Evolutionary conservation across 2,888 invertebrate species (phyloP).

Genomic region (Trichopoda pennipes): DNA sequence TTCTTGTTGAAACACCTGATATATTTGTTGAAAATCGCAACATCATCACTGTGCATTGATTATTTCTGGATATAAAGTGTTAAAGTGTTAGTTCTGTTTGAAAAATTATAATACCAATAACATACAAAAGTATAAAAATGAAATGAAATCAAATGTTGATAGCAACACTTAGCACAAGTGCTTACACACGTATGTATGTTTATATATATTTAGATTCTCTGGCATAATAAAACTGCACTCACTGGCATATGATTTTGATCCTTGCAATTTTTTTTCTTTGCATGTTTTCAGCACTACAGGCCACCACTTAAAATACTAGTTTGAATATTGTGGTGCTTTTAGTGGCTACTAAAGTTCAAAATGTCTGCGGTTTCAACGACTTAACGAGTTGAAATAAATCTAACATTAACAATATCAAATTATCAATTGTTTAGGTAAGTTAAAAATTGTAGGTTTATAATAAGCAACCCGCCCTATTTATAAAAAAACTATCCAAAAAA

Average conservation of each 20-base stretch:
- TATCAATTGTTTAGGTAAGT: no score
- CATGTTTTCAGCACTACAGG: neutral
- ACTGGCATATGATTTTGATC: neutral
- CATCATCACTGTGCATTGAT: neutral
- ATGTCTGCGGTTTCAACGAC: conserved; percentile 42
- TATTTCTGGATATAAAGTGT: neutral
- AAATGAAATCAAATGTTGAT: neutral
- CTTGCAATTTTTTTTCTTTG: neutral
- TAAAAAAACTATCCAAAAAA: no score
- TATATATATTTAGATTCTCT: neutral
- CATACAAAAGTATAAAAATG: neutral
- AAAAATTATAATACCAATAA: neutral
- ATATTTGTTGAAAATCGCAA: neutral
- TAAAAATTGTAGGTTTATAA: no score
- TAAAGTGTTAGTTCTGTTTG: no score
- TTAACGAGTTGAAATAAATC: conserved; percentile 25
- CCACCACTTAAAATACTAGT: neutral
- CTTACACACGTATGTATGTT: neutral
- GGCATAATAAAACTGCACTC: neutral
- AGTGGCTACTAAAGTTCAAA: conserved; percentile 56
- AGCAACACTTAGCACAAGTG: neutral
- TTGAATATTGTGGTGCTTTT: neutral
- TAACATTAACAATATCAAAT: no score
- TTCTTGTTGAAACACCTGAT: no score
- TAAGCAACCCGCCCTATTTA: no score